These are phyloP conservation scores for Drosophila subquinaria DNA, from an alignment of 2,888 invertebrate genomes.

Conservation along the genomic window DNA sequence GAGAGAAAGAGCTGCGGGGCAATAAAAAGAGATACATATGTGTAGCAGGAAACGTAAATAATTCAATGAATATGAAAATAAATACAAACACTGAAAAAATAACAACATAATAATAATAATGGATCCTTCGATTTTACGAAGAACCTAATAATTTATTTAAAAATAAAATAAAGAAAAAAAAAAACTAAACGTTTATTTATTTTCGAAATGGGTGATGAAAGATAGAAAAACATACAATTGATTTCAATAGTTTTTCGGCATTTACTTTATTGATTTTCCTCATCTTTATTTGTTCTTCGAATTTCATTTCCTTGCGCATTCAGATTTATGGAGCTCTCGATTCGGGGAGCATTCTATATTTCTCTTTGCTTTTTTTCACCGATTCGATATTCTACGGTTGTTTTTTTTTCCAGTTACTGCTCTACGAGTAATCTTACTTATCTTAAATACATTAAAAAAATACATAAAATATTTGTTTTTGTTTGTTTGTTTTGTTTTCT, in stretches of 20 bases:
- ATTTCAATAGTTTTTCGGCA: conserved; percentile 24
- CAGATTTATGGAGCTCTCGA: conserved; percentile 20
- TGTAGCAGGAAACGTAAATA: conserved; percentile 31
- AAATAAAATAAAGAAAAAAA: conserved; percentile 70
- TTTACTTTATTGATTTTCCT: conserved; percentile 26
- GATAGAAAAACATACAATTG: not conserved
- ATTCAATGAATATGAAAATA: conserved; percentile 31
- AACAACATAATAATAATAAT: conserved; percentile 53
- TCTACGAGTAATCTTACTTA: conserved; percentile 71
- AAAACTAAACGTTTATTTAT: conserved; percentile 33
- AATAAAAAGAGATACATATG: conserved; percentile 31
- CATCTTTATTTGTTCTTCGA: conserved; percentile 31
- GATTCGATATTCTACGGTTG: conserved; percentile 47
- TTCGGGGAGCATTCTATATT: conserved; percentile 16
- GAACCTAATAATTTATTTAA: conserved; percentile 82
- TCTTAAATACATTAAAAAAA: conserved; percentile 78
- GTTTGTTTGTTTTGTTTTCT: conserved; percentile 21
- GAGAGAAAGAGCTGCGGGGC: conserved; percentile 56
- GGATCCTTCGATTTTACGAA: conserved; percentile 85
- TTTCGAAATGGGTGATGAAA: not conserved
- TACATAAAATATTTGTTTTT: conserved; percentile 72
- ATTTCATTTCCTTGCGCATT: conserved; percentile 68
- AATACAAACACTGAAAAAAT: conserved; percentile 30
- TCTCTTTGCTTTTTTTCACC: conserved; percentile 47
- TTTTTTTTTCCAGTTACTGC: conserved; percentile 36